Evolutionary conservation across 2,888 invertebrate species (phyloP).

Genomic region (Byasa hedistus): DNA sequence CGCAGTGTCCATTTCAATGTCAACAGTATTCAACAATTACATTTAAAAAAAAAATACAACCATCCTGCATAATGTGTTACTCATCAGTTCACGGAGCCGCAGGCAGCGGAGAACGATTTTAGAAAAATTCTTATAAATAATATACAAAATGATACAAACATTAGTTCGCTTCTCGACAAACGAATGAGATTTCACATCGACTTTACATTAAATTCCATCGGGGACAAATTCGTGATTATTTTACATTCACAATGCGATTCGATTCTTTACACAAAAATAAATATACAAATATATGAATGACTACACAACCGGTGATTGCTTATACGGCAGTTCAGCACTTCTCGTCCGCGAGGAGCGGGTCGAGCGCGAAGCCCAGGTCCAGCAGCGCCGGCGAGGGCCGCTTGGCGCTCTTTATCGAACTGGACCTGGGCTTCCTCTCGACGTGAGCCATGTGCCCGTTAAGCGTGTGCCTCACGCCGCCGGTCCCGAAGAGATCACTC

Average conservation of each 20-base stretch:
- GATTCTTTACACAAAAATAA: slow-evolving; percentile 73
- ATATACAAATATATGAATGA: slow-evolving; percentile 73
- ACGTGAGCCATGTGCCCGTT: slow-evolving; percentile 55
- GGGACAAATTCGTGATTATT: slow-evolving; percentile 66
- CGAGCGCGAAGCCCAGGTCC: slow-evolving; percentile 71
- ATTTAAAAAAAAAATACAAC: slow-evolving; percentile 75
- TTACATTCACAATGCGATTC: slow-evolving; percentile 62
- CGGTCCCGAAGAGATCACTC: slow-evolving; percentile 57
- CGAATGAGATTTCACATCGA: slow-evolving; percentile 72
- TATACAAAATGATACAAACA: slow-evolving; percentile 80
- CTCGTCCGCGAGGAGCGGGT: slow-evolving; percentile 74
- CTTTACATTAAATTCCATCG: slow-evolving; percentile 59
- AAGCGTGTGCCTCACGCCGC: slow-evolving; percentile 51
- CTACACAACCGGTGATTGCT: slow-evolving; percentile 71
- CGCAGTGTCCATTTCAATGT: slow-evolving; percentile 71
- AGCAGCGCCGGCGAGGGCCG: slow-evolving; percentile 52
- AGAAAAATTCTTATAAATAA: slow-evolving; percentile 75
- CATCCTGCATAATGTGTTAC: slow-evolving; percentile 67
- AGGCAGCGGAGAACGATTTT: slow-evolving; percentile 55
- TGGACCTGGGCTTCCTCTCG: slow-evolving; percentile 38
- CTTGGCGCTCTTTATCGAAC: slow-evolving; percentile 51
- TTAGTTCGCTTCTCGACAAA: slow-evolving; percentile 63
- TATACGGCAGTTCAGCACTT: slow-evolving; percentile 64
- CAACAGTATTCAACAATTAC: slow-evolving; percentile 61
- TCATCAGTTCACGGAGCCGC: slow-evolving; percentile 56